Percentiles rank a stretch among this genome's conserved stretches.
Conservation (phyloP, 2,113 vertebrate genomes). For the Seriola quinqueradiata region DNA sequence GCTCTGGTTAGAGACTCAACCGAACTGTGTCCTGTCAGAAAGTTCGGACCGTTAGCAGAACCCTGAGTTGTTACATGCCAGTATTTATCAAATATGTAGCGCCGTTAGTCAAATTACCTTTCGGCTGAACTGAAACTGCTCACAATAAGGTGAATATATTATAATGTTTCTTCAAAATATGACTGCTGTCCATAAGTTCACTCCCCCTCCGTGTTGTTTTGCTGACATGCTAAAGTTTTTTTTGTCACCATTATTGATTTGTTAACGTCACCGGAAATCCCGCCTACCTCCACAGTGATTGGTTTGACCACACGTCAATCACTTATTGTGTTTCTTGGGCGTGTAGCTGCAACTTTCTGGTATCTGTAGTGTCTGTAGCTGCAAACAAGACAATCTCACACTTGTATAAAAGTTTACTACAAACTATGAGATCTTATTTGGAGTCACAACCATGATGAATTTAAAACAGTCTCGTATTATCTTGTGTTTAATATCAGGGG, state of each 20-base stretch:
- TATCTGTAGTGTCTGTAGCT: not conserved
- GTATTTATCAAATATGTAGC: not conserved
- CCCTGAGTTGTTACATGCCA: not conserved
- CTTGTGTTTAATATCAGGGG: no score
- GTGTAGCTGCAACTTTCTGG: conserved; percentile 45
- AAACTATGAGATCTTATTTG: not conserved
- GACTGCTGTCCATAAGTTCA: conserved; percentile 90
- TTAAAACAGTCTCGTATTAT: no score
- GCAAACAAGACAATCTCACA: not conserved
- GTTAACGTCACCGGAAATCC: conserved; percentile 76
- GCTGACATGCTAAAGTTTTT: conserved; percentile 80
- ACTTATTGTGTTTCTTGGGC: not conserved
- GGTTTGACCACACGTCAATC: conserved; percentile 61
- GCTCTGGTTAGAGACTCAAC: conserved; percentile 16
- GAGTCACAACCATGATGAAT: no score
- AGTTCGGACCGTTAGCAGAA: conserved; percentile 60
- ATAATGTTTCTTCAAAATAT: conserved; percentile 85
- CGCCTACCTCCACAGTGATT: conserved; percentile 56
- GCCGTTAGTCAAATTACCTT: conserved; percentile 77
- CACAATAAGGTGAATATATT: conserved; percentile 55
- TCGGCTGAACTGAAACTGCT: conserved; percentile 58
- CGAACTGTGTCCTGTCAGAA: conserved; percentile 42
- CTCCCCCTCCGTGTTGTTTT: conserved; percentile 81
- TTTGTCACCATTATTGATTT: conserved; percentile 75
- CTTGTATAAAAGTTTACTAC: not conserved